phyloP scores from a whole-genome alignment of 2,888 invertebrate species.

The Adineta ricciae region DNA sequence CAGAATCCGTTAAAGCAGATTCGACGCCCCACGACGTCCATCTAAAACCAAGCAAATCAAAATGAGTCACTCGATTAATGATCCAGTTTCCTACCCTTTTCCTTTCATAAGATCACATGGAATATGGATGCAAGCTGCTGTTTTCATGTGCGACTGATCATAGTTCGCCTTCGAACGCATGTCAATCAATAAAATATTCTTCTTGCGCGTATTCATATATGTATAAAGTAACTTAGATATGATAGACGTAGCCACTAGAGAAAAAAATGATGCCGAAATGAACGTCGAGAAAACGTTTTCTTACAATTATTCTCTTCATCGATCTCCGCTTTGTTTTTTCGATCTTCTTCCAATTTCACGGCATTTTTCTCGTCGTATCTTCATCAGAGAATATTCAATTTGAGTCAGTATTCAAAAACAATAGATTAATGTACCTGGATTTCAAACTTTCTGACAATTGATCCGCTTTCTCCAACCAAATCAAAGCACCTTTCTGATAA shows the following conservation, averaged over 20 bases:
- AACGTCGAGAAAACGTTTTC: no score
- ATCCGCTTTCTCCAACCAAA: background rate
- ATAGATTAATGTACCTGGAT: background rate
- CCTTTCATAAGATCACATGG: background rate
- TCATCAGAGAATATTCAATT: background rate
- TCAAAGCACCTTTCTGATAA: background rate
- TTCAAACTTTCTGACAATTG: background rate
- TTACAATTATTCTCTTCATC: background rate
- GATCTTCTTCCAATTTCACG: background rate
- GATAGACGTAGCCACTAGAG: background rate
- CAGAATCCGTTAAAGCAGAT: background rate
- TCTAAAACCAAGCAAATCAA: background rate
- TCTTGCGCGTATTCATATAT: background rate
- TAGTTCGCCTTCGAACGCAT: background rate
- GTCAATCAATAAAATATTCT: slow-evolving; percentile 23
- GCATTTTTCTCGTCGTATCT: background rate
- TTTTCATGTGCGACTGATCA: slow-evolving; percentile 19
- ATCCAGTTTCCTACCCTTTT: background rate
- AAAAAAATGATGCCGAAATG: no score
- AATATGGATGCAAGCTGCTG: background rate
- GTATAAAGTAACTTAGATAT: background rate
- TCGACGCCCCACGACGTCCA: background rate
- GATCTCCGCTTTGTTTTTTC: background rate
- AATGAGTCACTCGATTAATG: no score
- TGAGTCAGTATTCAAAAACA: no score